Evolutionary conservation across 2,113 vertebrate genomes (phyloP).

Genomic region (Salvelinus namaycush): DNA sequence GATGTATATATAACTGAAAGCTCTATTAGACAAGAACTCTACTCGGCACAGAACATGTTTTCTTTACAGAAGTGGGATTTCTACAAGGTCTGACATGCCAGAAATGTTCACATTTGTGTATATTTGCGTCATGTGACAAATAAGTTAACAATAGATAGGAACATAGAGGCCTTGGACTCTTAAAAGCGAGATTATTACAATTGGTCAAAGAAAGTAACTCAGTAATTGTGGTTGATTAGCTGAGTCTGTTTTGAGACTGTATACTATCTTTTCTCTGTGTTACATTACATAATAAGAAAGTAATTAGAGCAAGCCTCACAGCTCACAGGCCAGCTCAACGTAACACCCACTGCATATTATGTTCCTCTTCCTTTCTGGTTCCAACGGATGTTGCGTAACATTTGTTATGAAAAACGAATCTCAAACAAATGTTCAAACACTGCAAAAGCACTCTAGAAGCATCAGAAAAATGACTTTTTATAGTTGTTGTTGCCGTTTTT

Average conservation of each 20-base stretch:
- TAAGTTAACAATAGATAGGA: too few species aligned
- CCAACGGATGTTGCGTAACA: too few species aligned
- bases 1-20: slow-evolving; percentile 65
- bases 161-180: too few species aligned
- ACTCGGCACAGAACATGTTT: background rate
- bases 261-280: background rate
- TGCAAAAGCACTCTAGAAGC: slow-evolving; percentile 30
- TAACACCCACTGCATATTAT: slow-evolving; percentile 17
- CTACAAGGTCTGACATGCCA: too few species aligned
- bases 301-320: background rate
- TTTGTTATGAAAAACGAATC: slow-evolving; percentile 53
- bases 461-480: slow-evolving; percentile 13
- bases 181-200: background rate
- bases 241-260: background rate
- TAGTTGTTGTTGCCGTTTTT: slow-evolving; percentile 46
- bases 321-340: slow-evolving; percentile 28
- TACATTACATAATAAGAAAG: background rate
- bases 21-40: slow-evolving; percentile 57
- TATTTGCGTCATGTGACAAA: too few species aligned
- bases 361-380: too few species aligned
- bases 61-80: background rate
- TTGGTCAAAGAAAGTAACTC: background rate
- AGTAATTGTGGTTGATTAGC: background rate
- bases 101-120: too few species aligned
- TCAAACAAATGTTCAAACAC: slow-evolving; percentile 42